Base-by-base conservation (phyloP, 1,140 invertebrate species). In the Drosophila tani region DNA sequence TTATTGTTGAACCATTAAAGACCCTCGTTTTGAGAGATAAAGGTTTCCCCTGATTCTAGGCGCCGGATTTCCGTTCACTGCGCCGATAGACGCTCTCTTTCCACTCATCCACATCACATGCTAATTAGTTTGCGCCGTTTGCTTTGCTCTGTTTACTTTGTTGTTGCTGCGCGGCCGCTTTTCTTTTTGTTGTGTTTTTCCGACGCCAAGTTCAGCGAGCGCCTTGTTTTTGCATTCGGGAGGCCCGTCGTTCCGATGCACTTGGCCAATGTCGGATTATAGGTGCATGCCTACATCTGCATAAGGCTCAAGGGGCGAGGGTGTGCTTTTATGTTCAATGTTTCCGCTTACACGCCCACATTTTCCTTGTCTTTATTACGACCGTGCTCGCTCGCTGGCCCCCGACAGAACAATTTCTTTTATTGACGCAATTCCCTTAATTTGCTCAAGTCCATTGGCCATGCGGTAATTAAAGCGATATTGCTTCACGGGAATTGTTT, bases 201-300 rank as follows among this genome's bases (percentile, higher is more conserved):
- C 60, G 70, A 80, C 80, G 77, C 71, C 84, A 88, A 87, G 84
- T 80, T 68, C 84, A 71, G 73, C 77, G 58, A 63, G 60, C 68
- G 49, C 17, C 62, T 66, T 64, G 71, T 12, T 58, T 43, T 55
- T 27, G 38, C 29, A 35, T 15, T 68, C 9, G 41, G 59, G 75
- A 71, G 76, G 76, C 75, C 76, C 59, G 76, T 79, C 62, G 74
- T 59, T 58, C 45, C n/a, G 14, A 27, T 58, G 58, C 35, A 75
- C 49, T 56, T 75, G 58, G 41, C 27, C 60, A 51, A 49, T 64
- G 15, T 55, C 62, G 8, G 38, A 32, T 43, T 27, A 29, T 21
- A 45, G 3, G 9, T 32, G 32, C 32, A 32, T 41, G 27, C 11
- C 12, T 38, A 14, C 15, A 47, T 24, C 32, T 38, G 14, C 32